Percentiles rank a stretch among this genome's conserved stretches.
These are phyloP conservation scores for Xiphophorus hellerii DNA, from an alignment of 2,113 vertebrate genomes.

Conservation along the genomic window DNA sequence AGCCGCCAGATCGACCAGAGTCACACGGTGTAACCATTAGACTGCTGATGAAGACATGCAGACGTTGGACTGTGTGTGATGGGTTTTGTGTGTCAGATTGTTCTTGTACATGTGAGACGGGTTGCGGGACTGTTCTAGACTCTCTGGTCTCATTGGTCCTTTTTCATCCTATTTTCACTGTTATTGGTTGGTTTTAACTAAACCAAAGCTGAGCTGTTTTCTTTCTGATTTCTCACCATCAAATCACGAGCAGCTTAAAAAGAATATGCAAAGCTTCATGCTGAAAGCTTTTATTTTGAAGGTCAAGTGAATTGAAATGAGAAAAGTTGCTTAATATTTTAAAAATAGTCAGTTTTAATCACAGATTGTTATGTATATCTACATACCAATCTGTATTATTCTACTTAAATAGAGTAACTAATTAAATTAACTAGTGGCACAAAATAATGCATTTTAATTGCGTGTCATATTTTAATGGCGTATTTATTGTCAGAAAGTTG, in stretches of 20 bases:
- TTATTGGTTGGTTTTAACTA: constrained; percentile 37
- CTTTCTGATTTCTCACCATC: constrained; percentile 26
- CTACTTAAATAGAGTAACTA: too few relatives aligned
- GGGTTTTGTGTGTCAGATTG: constrained; percentile 28
- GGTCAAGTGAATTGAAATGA: neutral
- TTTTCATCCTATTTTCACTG: constrained; percentile 56
- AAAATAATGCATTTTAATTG: too few relatives aligned
- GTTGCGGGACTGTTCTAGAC: constrained; percentile 42
- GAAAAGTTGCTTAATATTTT: too few relatives aligned
- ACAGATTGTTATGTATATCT: too few relatives aligned
- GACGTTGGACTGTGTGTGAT: constrained; percentile 17
- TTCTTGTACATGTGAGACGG: constrained; percentile 17
- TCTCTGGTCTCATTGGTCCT: constrained; percentile 52
- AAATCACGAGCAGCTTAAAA: constrained; percentile 17
- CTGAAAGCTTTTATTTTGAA: neutral
- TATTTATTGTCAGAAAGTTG: neutral
- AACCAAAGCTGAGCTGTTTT: constrained; percentile 35
- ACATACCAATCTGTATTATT: too few relatives aligned
- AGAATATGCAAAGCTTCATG: neutral
- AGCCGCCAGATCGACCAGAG: constrained; percentile 44
- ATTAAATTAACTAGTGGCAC: too few relatives aligned
- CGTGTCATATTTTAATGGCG: neutral
- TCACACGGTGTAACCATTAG: neutral
- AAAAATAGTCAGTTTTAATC: too few relatives aligned
- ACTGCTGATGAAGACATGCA: constrained; percentile 2